Evolutionary conservation across 2,797 vertebrate species (phyloP), one percentile per base, ranked within the genome.

Genomic region (Ceryle rudis): DNA sequence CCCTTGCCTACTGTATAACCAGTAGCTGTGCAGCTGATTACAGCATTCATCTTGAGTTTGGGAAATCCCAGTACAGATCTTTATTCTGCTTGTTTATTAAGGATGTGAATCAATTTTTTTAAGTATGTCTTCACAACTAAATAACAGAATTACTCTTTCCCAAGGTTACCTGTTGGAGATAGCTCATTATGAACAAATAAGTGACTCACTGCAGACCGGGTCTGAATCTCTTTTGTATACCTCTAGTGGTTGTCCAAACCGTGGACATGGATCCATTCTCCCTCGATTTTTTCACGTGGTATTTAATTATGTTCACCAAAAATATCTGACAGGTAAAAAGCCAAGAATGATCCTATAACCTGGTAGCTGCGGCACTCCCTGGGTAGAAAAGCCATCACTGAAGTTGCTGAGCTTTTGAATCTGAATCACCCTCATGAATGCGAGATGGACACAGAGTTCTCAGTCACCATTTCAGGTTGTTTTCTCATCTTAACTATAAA

Each of bases 1-100:
- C 19, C 16, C 18, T 41, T 21, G 19, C 2, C 20, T 1, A 1
- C 25, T 52, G 33, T 17, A 20, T 5, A 61, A 66, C 29, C 2
- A 62, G 17, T 11, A 84, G 28, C 60, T 58, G 47, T 81, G 54
- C 44, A 86, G n/a, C 44, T 54, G 55, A 58, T 29, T 26, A n/a
- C 10, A 60, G 26, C 35, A 54, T 35, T 70, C 26, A 17, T 14
- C 58, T 61, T 15, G 13, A 33, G 22, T 81, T 74, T 13, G 61
- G 52, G 57, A 88, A 86, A 84, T 54, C 44, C 57, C 57, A 64
- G 2, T 3, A 55, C 6, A 86, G 19, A 52, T 5, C 17, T 84
- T 62, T 25, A 47, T 5, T 47, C 14, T 61, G 16, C 18, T 78
- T 57, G 61, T 35, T 74, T 69, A 79, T 72, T 69, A 81, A 81